Evolutionary conservation across 2,113 vertebrate genomes (phyloP).

Genomic region (Boleophthalmus pectinirostris): DNA sequence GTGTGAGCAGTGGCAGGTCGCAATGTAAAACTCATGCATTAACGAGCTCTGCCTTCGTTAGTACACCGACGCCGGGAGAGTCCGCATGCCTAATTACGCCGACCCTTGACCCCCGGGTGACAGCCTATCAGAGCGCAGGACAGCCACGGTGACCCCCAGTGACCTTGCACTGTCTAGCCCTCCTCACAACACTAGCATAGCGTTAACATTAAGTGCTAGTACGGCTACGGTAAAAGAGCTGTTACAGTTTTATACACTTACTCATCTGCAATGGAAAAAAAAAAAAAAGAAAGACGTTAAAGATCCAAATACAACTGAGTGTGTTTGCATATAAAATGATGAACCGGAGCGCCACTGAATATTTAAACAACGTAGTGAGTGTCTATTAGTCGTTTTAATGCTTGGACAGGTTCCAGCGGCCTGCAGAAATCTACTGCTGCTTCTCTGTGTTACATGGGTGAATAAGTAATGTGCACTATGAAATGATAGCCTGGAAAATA

Average conservation of each 20-base stretch:
- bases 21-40: conserved; percentile 71
- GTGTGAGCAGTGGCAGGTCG: conserved; percentile 69
- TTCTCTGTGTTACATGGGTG: conserved; percentile 6
- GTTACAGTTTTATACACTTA: conserved; percentile 19
- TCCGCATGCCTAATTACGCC: conserved; percentile 71
- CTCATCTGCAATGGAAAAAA: conserved; percentile 19
- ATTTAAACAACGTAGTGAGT: conserved; percentile 6
- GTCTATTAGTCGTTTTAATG: conserved; percentile 9
- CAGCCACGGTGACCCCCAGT: conserved; percentile 67
- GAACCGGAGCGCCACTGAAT: background rate
- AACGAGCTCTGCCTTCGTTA: conserved; percentile 74
- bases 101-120: conserved; percentile 70
- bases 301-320: background rate
- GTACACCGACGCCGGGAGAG: conserved; percentile 60
- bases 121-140: conserved; percentile 76
- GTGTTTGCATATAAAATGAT: background rate
- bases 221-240: conserved; percentile 31
- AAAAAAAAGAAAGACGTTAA: conserved; percentile 12
- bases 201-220: conserved; percentile 60
- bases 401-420: background rate
- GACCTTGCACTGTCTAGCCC: conserved; percentile 73
- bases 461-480: background rate
- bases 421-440: background rate
- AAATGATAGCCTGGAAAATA: background rate
- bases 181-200: conserved; percentile 71